Percentiles rank a stretch among this genome's conserved stretches.
Evolutionary conservation across 2,113 vertebrate genomes (phyloP).

Genomic region (Pseudopipra pipra): DNA sequence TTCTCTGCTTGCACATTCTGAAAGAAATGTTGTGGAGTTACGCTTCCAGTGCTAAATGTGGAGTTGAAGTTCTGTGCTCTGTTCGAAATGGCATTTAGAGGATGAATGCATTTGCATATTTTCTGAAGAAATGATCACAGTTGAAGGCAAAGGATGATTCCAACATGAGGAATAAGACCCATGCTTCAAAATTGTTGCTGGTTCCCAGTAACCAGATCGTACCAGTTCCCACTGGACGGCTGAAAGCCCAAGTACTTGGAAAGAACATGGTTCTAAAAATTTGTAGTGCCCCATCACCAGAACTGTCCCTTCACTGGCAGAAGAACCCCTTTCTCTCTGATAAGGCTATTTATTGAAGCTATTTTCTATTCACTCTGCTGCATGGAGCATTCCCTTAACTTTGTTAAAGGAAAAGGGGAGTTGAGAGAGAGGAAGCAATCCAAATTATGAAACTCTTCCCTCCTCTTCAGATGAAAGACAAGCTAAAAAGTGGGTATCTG

Average conservation of each 20-base stretch:
- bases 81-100: conserved; percentile 34
- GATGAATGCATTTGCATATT: conserved; percentile 58
- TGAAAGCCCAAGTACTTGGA: background rate
- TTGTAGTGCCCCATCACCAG: background rate
- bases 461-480: background rate
- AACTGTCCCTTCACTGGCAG: background rate
- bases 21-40: conserved; percentile 47
- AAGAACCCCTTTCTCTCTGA: background rate
- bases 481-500: background rate
- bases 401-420: background rate
- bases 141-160: conserved; percentile 12
- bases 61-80: conserved; percentile 44
- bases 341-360: background rate
- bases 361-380: background rate
- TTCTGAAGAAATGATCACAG: conserved; percentile 38
- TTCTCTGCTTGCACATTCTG: background rate
- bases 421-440: background rate
- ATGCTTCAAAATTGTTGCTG: background rate
- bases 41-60: conserved; percentile 50
- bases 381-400: background rate
- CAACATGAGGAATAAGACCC: background rate
- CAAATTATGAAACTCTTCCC: background rate
- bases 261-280: background rate
- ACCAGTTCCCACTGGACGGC: background rate
- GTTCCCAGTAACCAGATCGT: background rate